Percentiles rank a stretch among this genome's conserved stretches.
phyloP scores from a whole-genome alignment of 2,888 invertebrate species.

The Meghimatium bilineatum region DNA sequence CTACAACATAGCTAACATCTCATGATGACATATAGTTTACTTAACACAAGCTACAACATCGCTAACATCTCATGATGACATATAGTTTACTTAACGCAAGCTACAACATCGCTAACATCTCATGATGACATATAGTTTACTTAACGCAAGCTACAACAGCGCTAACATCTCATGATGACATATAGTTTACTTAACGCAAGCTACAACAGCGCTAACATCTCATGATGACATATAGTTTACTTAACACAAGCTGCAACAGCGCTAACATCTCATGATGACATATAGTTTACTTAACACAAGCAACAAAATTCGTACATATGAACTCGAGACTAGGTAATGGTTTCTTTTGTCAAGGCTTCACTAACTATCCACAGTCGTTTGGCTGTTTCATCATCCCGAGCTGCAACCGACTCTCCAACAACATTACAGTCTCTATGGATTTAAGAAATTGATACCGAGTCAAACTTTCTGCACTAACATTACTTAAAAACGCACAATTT shows the following conservation, averaged over 20 bases:
- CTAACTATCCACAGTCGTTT: conserved; percentile 88
- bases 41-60: too few relatives aligned
- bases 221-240: not conserved
- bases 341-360: conserved; percentile 83
- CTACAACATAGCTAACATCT: too few relatives aligned
- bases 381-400: conserved; percentile 80
- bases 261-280: not conserved
- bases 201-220: not conserved
- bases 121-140: too few relatives aligned
- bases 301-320: not conserved
- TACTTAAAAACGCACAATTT: not conserved
- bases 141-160: too few relatives aligned
- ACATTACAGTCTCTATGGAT: conserved; percentile 81
- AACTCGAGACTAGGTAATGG: not conserved
- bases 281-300: not conserved
- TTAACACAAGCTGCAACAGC: not conserved
- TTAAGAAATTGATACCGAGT: not conserved
- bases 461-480: not conserved
- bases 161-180: too few relatives aligned
- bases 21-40: too few relatives aligned
- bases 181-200: not conserved
- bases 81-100: too few relatives aligned
- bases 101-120: too few relatives aligned
- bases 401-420: conserved; percentile 79
- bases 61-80: too few relatives aligned